Base-by-base conservation (phyloP, 2,888 invertebrate genomes). In the Microctonus hyperodae region DNA sequence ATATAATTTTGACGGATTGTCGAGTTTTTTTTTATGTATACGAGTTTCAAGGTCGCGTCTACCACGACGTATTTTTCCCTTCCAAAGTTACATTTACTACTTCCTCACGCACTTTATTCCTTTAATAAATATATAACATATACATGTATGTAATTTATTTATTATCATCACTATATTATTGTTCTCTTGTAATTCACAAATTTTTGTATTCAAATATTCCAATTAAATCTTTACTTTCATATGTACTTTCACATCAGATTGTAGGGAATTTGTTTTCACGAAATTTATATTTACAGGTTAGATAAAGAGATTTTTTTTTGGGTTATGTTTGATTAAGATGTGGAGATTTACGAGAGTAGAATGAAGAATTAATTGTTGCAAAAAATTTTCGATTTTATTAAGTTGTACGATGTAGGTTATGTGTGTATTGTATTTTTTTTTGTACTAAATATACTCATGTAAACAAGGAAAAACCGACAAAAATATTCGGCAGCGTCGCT, bases 51-150 rank as follows among this genome's bases (percentile, higher is more conserved):
- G n/a, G n/a, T n/a, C n/a, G n/a, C n/a, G n/a, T n/a, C n/a, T n/a
- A n/a, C n/a, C n/a, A n/a, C n/a, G n/a, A n/a, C 70, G 70, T 66
- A 44, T 60, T 71, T 72, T 71, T 71, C 72, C 71, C 73, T 71
- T 69, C 73, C 73, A 72, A 55, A 20, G 44, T 44, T 69, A 67
- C 71, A 70, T 69, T 66, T 64, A 64, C 69, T 67, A 61, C 60
- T 55, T 70, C 65, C 69, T 66, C 68, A 64, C 68, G 20, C 67
- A 70, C 68, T 69, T 50, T 51, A 51, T 61, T 28, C 51, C 28
- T 31, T 60, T 20, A n/a, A 67, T 69, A 37, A n/a, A n/a, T n/a
- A n/a, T n/a, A n/a, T n/a, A n/a, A n/a, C n/a, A n/a, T n/a, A n/a
- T n/a, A n/a, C n/a, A 44, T 44, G 5, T 44, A 44, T 6, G 16